Evolutionary conservation across 2,888 invertebrate genomes (phyloP).

Genomic region (Philopedon plagiatum): DNA sequence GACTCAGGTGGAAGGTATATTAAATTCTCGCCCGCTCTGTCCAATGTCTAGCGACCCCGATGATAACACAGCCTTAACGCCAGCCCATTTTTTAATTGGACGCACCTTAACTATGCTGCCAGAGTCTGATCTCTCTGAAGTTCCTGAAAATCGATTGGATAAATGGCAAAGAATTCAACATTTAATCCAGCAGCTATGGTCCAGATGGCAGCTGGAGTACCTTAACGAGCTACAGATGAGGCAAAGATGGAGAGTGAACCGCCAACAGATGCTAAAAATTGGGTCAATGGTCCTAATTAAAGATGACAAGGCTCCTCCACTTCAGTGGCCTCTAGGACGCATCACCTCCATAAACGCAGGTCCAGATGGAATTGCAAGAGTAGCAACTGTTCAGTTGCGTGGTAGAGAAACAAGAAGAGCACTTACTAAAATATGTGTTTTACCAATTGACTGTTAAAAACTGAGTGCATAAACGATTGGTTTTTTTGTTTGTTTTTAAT

Average conservation of each 20-base stretch:
- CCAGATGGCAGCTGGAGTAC: slow-evolving; percentile 12
- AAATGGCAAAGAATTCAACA: slow-evolving; percentile 3
- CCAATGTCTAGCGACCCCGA: neutral
- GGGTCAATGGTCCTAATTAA: neutral
- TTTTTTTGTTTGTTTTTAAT: too few species aligned
- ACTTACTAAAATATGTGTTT: neutral
- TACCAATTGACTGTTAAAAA: neutral
- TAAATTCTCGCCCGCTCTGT: too few species aligned
- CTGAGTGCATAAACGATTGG: too few species aligned
- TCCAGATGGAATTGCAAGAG: neutral
- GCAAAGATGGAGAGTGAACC: neutral
- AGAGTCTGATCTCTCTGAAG: neutral
- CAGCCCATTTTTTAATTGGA: neutral
- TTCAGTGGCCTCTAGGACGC: slow-evolving; percentile 2
- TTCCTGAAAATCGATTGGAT: slow-evolving; percentile 1
- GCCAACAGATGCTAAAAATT: slow-evolving; percentile 2
- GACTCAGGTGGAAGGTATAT: too few species aligned
- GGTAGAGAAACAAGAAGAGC: neutral
- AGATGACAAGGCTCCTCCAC: neutral
- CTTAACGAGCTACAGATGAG: slow-evolving; percentile 8
- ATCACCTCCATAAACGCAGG: neutral
- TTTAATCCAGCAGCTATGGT: slow-evolving; percentile 15
- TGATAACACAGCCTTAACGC: neutral
- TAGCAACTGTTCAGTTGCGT: neutral
- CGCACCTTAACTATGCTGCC: neutral